Base-by-base conservation (phyloP, 2,113 vertebrate species). In the Apeltes quadracus region DNA sequence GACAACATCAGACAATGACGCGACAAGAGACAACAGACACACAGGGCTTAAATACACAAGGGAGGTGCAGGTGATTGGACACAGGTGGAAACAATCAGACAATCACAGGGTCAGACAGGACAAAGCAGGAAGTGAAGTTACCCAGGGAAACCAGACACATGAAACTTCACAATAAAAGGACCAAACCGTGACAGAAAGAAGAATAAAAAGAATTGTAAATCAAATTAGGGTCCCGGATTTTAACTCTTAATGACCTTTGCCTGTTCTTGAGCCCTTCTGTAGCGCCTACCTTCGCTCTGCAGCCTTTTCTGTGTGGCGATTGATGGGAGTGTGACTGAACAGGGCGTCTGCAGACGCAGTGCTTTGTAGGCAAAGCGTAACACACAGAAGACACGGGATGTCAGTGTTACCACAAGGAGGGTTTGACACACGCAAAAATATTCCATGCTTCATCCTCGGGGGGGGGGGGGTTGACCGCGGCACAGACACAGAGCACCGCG, bases 201-300 rank as follows among this genome's bases (percentile, higher is more conserved):
- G 86, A 92, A 94, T 91, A 83, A 92, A 84, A 85, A 84, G 65
- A 92, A 89, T 83, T 90, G 84, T 87, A 91, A 92, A 92, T 91
- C 86, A 84, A 92, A 91, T 90, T 89, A 90, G 79, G 88, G 83
- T 74, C 81, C 65, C 61, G 72, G 84, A 86, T 84, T 87, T 92
- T 85, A 87, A 84, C 78, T 80, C 68, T 69, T 69, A 57, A 78
- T 79, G 63, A 83, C 78, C 72, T 88, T 82, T 85, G 76, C 66
- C 71, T 69, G 53, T 62, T 62, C 79, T 83, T 84, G 89, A 91
- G 79, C 82, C 61, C 44, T 29, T 46, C 44, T 83, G 88, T 82
- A 84, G 76, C 63, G 70, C 61, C 23, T 62, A 54, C 66, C 65
- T 81, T 81, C 71, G 70, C 64, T 87, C 87, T 81, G 78, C 79